phyloP scores from a whole-genome alignment of 2,797 vertebrate genomes.

The Enteromius unitaeniatus region DNA sequence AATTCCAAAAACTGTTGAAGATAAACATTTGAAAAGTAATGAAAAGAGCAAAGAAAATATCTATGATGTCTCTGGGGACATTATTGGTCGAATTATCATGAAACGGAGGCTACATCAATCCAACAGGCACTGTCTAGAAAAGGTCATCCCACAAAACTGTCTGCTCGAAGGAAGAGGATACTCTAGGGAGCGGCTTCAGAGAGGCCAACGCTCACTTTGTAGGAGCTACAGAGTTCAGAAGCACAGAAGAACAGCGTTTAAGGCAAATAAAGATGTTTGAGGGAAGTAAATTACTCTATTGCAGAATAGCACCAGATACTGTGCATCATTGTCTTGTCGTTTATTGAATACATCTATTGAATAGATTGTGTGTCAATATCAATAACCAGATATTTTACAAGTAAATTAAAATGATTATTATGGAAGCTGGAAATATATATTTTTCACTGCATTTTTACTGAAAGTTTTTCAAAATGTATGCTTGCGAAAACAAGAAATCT shows the following conservation, averaged over 20 bases:
- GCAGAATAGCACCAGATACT: neutral
- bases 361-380: neutral
- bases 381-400: neutral
- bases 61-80: neutral
- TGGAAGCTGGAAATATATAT: neutral
- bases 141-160: conserved; percentile 15
- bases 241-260: neutral
- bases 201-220: neutral
- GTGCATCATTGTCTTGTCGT: neutral
- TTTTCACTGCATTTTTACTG: neutral
- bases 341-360: neutral
- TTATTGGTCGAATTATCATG: conserved; percentile 18
- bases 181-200: conserved; percentile 32
- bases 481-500: neutral
- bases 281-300: neutral
- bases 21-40: neutral
- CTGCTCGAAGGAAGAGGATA: neutral
- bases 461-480: neutral
- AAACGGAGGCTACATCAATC: conserved; percentile 22
- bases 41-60: neutral
- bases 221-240: conserved; percentile 19
- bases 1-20: neutral
- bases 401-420: neutral
- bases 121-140: conserved; percentile 20
- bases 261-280: neutral